phyloP scores from a whole-genome alignment of 2,888 invertebrate species.

The Dermolepida albohirtum region DNA sequence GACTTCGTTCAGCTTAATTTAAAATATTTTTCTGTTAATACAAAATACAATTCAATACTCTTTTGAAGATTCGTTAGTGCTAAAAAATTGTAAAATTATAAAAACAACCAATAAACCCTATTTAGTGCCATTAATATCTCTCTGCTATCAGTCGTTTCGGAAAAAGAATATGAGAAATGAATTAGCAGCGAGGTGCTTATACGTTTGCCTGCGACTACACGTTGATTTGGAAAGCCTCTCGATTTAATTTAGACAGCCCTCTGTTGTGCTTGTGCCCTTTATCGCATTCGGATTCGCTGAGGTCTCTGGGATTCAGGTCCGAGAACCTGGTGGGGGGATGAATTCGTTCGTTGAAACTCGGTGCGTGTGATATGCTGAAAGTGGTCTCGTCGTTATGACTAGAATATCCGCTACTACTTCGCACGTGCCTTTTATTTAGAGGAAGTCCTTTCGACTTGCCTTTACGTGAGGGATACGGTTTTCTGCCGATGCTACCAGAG shows the following conservation, averaged over 20 bases:
- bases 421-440: slow-evolving; percentile 76
- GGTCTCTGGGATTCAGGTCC: slow-evolving; percentile 69
- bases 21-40: neutral
- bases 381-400: slow-evolving; percentile 89
- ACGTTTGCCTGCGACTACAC: slow-evolving; percentile 66
- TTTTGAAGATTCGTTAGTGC: neutral
- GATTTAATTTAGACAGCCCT: slow-evolving; percentile 65
- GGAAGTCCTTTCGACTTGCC: slow-evolving; percentile 72
- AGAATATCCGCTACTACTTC: slow-evolving; percentile 84
- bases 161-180: too few relatives aligned
- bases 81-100: neutral
- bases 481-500: slow-evolving; percentile 69
- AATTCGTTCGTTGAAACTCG: slow-evolving; percentile 85
- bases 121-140: too few relatives aligned
- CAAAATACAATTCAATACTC: neutral
- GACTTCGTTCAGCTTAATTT: too few relatives aligned
- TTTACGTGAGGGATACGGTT: slow-evolving; percentile 75
- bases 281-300: slow-evolving; percentile 66
- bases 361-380: slow-evolving; percentile 84
- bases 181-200: neutral
- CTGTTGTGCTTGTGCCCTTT: slow-evolving; percentile 62
- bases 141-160: neutral
- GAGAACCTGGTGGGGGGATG: slow-evolving; percentile 90
- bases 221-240: slow-evolving; percentile 85
- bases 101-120: neutral